Conservation (phyloP, 2,797 vertebrate species). For the Lagorchestes hirsutus region DNA sequence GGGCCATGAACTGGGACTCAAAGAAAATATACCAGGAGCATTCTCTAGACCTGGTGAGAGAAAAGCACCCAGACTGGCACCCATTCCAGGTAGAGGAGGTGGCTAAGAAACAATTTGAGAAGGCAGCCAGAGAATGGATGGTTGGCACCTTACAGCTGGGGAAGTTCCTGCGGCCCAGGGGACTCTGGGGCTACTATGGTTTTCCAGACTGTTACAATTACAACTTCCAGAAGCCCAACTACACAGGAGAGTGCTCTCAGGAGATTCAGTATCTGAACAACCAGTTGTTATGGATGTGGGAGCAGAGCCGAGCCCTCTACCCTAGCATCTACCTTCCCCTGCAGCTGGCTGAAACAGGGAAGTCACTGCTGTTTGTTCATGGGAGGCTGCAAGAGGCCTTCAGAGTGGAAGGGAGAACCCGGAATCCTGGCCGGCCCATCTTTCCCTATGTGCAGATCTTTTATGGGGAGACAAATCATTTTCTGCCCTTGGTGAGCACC, state of each 20-base stretch:
- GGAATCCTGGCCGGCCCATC: slow-evolving; percentile 80
- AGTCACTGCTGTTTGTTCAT: slow-evolving; percentile 83
- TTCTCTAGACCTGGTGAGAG: slow-evolving; percentile 87
- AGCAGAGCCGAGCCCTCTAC: slow-evolving; percentile 90
- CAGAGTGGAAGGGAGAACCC: slow-evolving; percentile 79
- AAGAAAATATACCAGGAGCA: slow-evolving; percentile 90
- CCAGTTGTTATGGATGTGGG: slow-evolving; percentile 93
- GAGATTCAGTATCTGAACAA: slow-evolving; percentile 88
- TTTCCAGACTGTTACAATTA: slow-evolving; percentile 96
- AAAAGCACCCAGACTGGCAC: slow-evolving; percentile 89
- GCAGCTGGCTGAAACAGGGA: slow-evolving; percentile 77
- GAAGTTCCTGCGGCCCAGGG: slow-evolving; percentile 83
- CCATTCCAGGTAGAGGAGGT: slow-evolving; percentile 80
- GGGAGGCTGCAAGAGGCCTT: slow-evolving; percentile 92
- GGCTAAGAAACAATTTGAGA: slow-evolving; percentile 89
- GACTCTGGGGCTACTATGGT: slow-evolving; percentile 95
- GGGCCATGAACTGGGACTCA: slow-evolving; percentile 93
- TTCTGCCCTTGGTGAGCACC: slow-evolving; percentile 85
- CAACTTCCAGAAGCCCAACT: slow-evolving; percentile 85
- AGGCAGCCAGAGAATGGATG: slow-evolving; percentile 89
- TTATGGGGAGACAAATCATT: slow-evolving; percentile 88
- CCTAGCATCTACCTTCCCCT: slow-evolving; percentile 93
- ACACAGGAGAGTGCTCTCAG: slow-evolving; percentile 90
- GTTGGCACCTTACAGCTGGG: slow-evolving; percentile 89
- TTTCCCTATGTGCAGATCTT: slow-evolving; percentile 92